These are phyloP conservation scores for Armadillidium nasatum DNA, from an alignment of 1,140 invertebrate genomes.

Conservation along the genomic window DNA sequence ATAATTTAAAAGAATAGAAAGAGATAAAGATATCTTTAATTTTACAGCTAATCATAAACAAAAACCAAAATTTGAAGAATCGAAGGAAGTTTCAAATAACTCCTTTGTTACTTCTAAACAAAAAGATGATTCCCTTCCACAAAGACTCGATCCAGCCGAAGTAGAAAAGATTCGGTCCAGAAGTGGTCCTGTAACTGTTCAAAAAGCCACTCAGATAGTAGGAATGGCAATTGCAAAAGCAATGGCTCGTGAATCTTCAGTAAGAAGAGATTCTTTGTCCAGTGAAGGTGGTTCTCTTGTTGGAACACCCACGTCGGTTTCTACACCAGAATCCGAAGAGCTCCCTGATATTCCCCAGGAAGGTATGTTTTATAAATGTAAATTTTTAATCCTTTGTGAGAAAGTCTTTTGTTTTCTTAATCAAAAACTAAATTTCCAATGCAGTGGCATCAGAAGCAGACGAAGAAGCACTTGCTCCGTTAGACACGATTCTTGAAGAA, in stretches of 20 bases:
- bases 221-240: constrained; percentile 43
- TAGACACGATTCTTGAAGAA: constrained; percentile 44
- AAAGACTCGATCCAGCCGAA: no score
- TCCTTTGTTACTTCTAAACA: no score
- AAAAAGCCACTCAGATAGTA: constrained; percentile 40
- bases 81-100: no score
- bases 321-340: neutral
- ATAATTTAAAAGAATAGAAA: no score
- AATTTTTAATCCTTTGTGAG: neutral
- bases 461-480: constrained; percentile 32
- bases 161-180: no score
- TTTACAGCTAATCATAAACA: no score
- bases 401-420: neutral
- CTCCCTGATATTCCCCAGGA: neutral
- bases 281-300: neutral
- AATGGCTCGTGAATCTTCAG: constrained; percentile 39
- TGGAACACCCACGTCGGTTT: neutral
- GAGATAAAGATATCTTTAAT: no score
- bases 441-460: constrained; percentile 12
- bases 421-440: no score
- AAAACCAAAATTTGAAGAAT: no score
- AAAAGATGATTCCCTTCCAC: no score
- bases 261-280: constrained; percentile 17
- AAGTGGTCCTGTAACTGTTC: constrained; percentile 28
- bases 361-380: neutral